Percentiles rank a stretch among this genome's conserved stretches.
Evolutionary conservation across 2,888 invertebrate species (phyloP).

Genomic region (Polyploca ridens): DNA sequence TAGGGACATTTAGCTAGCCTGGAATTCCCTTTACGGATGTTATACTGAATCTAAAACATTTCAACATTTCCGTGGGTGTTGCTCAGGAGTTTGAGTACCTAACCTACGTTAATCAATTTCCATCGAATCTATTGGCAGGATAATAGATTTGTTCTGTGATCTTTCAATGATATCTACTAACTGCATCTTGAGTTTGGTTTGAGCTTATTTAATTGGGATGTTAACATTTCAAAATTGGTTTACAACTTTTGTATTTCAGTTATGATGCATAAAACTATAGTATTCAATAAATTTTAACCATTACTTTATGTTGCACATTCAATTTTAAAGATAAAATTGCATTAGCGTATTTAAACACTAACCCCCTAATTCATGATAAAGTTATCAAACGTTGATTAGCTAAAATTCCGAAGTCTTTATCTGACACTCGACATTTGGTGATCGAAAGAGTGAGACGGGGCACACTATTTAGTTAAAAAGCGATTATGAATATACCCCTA

Average conservation of each 20-base stretch:
- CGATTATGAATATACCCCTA: no score
- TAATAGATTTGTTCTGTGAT: background rate
- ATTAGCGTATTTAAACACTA: background rate
- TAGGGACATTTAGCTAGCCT: conserved; percentile 46
- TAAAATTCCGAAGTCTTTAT: no score
- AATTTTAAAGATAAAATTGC: background rate
- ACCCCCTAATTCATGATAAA: no score
- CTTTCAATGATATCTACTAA: background rate
- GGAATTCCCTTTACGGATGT: conserved; percentile 32
- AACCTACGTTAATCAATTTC: background rate
- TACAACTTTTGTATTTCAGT: no score
- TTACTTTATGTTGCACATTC: background rate
- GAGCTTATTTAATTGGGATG: background rate
- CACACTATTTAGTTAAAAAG: no score
- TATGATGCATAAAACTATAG: no score
- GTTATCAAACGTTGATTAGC: no score
- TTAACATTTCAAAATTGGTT: background rate
- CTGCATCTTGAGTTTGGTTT: background rate
- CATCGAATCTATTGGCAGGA: background rate
- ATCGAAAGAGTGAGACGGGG: no score
- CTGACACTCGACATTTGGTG: no score
- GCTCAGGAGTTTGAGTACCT: conserved; percentile 3
- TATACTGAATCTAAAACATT: conserved; percentile 19
- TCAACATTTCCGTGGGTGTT: conserved; percentile 17
- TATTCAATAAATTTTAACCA: no score